Base-by-base conservation (phyloP, 2,888 invertebrate genomes). In the Atethmia centrago region DNA sequence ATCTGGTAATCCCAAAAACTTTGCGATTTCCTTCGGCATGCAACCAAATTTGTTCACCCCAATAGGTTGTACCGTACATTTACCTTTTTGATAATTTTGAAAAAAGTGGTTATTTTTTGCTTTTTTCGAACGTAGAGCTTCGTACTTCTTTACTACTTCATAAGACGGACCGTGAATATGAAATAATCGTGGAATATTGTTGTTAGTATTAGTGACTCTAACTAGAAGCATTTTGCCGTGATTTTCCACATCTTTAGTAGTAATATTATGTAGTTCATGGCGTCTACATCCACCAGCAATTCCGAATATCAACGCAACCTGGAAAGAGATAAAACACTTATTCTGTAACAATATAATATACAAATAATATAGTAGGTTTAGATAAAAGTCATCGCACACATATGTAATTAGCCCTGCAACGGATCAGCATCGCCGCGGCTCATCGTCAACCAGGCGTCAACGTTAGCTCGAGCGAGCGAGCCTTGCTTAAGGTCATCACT, bases 231-330 rank as follows among this genome's bases (percentile, higher is more conserved):
- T 55, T 21, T 47, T 55, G 36, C 49, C 77, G 19, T 74, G 53
- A 55, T 47, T 28, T 40, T 77, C 53, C n/a, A 74, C 9, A 12
- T 74, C 73, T 12, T 53, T 47, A 28, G 36, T 47, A 21, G 40
- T 55, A 31, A 74, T 76, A 19, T 40, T 47, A 12, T 47, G 77
- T 55, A 74, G 28, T 40, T 74, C 73, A n/a, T 47, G 28, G 8
- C n/a, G 65, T 8, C n/a, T 55, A 47, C 73, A 74, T 40, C 47
- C 77, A 14, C 73, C 73, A 36, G 66, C 77, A 3, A 76, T 47
- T 40, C 66, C 77, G 36, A 74, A 74, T 76, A 74, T 77, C 47
- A 74, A 47, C 19, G 77, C 73, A 19, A 76, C 73, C 73, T 74
- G 40, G 0, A 55, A 76, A 36, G 0, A 59, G 3, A 59, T 28